Percentiles rank a stretch among this genome's conserved stretches.
Conservation (phyloP, 1,140 invertebrate genomes). For the Rhopalosiphum maidis region DNA sequence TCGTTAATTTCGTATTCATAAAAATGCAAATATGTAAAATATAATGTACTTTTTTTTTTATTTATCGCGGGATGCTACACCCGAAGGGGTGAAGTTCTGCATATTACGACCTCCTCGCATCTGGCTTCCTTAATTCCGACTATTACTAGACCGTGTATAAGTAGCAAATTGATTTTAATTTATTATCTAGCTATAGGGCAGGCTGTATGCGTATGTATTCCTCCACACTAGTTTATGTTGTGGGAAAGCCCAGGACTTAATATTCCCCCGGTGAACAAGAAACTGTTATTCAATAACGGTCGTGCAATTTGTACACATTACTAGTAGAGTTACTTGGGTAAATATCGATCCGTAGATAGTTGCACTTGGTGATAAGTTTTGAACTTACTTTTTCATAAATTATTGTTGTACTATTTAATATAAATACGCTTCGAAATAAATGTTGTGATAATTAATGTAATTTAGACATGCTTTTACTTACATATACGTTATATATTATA, state of each 20-base stretch:
- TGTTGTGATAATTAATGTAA: not conserved
- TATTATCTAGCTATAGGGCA: not conserved
- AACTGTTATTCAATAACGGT: slow-evolving; percentile 19
- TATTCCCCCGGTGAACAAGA: slow-evolving; percentile 21
- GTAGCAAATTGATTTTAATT: slow-evolving; percentile 26
- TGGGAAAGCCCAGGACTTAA: not conserved
- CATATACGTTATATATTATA: not conserved
- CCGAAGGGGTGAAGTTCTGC: slow-evolving; percentile 7
- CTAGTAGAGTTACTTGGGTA: not conserved
- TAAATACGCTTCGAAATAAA: not conserved
- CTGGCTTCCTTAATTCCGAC: not conserved
- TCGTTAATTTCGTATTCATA: slow-evolving; percentile 42
- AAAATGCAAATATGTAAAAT: not conserved
- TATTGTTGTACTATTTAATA: not conserved
- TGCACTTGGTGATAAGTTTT: not conserved
- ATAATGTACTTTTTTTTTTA: slow-evolving; percentile 22
- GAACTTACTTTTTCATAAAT: not conserved
- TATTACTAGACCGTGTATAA: not conserved
- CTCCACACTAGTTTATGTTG: not conserved
- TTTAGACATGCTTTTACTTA: not conserved
- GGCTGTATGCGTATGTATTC: not conserved
- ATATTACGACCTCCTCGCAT: not conserved
- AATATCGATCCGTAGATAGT: not conserved
- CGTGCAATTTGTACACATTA: not conserved
- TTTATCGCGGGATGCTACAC: not conserved